A percentile compares a stretch with the other conserved stretches of the same genome.
Conservation (phyloP, 2,888 invertebrate species). For the Copidosoma aretas region DNA sequence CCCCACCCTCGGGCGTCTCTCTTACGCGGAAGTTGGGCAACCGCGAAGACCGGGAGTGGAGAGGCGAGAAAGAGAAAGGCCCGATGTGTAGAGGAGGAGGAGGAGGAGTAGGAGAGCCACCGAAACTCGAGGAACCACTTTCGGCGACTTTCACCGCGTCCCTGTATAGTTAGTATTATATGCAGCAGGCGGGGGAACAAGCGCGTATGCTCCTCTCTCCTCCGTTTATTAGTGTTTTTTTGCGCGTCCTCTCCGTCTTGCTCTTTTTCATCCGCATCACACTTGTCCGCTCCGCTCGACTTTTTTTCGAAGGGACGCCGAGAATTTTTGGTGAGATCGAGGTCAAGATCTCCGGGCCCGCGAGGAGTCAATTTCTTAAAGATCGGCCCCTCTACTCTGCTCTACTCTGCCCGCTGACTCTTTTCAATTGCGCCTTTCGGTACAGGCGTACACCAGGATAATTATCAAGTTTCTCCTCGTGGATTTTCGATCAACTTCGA, state of each 20-base stretch:
- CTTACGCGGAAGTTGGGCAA: conserved; percentile 37
- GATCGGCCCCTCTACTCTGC: background rate
- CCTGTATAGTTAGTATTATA: conserved; percentile 25
- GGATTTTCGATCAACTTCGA: no score
- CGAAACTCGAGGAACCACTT: conserved; percentile 51
- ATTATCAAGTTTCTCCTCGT: no score
- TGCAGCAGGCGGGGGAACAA: background rate
- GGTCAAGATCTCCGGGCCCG: conserved; percentile 31
- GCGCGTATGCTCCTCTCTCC: conserved; percentile 9
- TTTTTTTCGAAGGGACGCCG: conserved; percentile 16
- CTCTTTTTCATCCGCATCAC: background rate
- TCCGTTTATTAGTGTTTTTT: conserved; percentile 9
- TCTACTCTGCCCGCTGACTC: background rate
- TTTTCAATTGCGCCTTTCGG: no score
- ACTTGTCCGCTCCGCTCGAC: background rate
- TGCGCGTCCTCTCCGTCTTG: conserved; percentile 1
- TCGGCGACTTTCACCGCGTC: conserved; percentile 52
- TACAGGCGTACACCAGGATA: no score
- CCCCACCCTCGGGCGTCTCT: background rate
- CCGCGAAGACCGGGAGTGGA: conserved; percentile 2
- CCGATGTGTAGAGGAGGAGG: background rate
- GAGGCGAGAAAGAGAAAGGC: conserved; percentile 8
- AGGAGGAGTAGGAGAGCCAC: background rate
- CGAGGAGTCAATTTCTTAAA: conserved; percentile 13
- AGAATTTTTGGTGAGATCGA: conserved; percentile 43